Evolutionary conservation across 2,888 invertebrate species (phyloP).

Genomic region (Drosophila gaucha): DNA sequence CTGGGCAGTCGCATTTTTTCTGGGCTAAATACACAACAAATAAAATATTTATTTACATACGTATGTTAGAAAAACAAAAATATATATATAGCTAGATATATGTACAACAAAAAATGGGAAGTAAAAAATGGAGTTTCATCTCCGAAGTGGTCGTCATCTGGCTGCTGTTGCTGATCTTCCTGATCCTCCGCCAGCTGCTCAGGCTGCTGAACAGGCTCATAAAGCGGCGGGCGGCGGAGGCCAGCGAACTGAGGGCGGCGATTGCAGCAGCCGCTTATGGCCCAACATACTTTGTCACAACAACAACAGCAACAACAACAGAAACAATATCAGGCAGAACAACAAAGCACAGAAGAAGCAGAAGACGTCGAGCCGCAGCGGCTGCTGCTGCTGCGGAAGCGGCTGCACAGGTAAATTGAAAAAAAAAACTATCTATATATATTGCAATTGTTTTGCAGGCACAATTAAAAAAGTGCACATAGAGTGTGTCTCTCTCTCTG

Average conservation of each 20-base stretch:
- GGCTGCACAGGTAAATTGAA: slow-evolving; percentile 68
- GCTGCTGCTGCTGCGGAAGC: slow-evolving; percentile 4
- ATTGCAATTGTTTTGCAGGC: slow-evolving; percentile 66
- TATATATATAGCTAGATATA: background rate
- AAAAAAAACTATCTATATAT: slow-evolving; percentile 32
- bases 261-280: background rate
- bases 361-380: background rate
- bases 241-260: background rate
- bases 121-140: slow-evolving; percentile 7
- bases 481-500: slow-evolving; percentile 6
- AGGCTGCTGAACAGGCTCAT: background rate
- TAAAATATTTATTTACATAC: background rate
- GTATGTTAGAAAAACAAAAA: background rate
- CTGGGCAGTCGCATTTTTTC: slow-evolving; percentile 1
- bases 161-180: slow-evolving; percentile 31
- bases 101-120: slow-evolving; percentile 5
- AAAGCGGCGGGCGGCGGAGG: background rate
- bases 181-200: slow-evolving; percentile 32
- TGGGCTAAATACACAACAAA: background rate
- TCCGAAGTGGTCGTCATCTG: slow-evolving; percentile 30
- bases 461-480: slow-evolving; percentile 54
- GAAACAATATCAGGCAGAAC: slow-evolving; percentile 4
- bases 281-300: background rate
- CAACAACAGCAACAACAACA: background rate
- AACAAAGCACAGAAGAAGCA: slow-evolving; percentile 1